Evolutionary conservation across 2,113 vertebrate genomes (phyloP), one percentile per base, ranked within the genome.

Genomic region (Xiphophorus maculatus): DNA sequence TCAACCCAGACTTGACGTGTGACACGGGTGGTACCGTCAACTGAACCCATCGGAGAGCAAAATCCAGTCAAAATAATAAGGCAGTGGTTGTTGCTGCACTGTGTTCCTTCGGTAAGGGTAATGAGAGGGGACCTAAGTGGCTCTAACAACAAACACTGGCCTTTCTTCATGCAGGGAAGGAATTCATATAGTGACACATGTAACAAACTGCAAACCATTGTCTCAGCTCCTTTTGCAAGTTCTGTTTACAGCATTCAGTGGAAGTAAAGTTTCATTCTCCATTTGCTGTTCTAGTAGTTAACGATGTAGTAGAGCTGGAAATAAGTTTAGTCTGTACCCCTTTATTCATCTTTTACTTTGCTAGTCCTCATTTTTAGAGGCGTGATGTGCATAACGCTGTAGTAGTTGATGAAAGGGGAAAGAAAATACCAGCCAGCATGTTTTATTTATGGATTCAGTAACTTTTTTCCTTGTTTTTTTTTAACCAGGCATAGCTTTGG

Each of bases 401-500:
- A 74, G 79, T 79, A 28, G 74, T 81, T 88, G 87, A 84, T 89
- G 83, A 89, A 90, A 90, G 80, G 77, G 84, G 81, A 85, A 77
- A 82, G 88, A 86, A 94, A 90, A 82, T 63, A 90, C 83, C 82
- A 93, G 88, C 90, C 73, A 89, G 91, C 88, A 90, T 81, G 84
- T 91, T 92, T 94, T 94, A 94, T 94, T 94, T 94, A 93, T 93
- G 92, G 89, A 91, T 90, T 86, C 76, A 77, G 73, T 40, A 63
- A 51, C 58, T 74, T 22, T 65, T 48, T 22, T 67, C 74, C 81
- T 42, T 40, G 35, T 76, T 77, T 77, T 79, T 74, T 81, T 67
- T 73, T 81, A 82, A 88, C 90, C 87, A 89, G 89, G 73, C 82
- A 71, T 77, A 84, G 89, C 90, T 92, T 76, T 85, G 87, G 88